Evolutionary conservation across 2,888 invertebrate species (phyloP).

Genomic region (Subacronicta megacephala): DNA sequence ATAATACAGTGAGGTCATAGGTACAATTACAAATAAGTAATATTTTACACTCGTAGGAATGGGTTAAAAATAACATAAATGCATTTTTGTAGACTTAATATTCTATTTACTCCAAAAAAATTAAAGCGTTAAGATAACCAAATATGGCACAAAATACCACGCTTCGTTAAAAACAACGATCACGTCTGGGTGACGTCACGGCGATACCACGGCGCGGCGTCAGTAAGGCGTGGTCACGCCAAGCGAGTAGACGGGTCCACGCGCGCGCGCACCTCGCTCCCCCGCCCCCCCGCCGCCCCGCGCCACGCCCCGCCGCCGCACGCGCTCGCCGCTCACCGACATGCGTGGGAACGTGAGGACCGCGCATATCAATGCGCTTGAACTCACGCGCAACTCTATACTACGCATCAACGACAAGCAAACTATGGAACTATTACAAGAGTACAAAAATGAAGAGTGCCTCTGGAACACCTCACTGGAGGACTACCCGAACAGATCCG

Average conservation of each 20-base stretch:
- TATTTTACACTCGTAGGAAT: too few species aligned
- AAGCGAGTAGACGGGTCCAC: slow-evolving; percentile 43
- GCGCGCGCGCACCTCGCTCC: slow-evolving; percentile 40
- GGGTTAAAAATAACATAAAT: not conserved
- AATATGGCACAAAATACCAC: slow-evolving; percentile 8
- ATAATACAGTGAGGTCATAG: too few species aligned
- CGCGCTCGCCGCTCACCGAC: slow-evolving; percentile 16
- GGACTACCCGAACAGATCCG: slow-evolving; percentile 62
- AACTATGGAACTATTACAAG: slow-evolving; percentile 65
- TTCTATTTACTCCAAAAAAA: slow-evolving; percentile 21
- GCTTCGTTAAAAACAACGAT: slow-evolving; percentile 11
- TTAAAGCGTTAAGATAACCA: slow-evolving; percentile 23
- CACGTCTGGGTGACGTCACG: slow-evolving; percentile 36
- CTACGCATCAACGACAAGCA: slow-evolving; percentile 64
- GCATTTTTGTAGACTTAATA: not conserved
- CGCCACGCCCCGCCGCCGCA: slow-evolving; percentile 18
- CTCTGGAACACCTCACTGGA: slow-evolving; percentile 67
- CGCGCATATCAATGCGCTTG: slow-evolving; percentile 11
- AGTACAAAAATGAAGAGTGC: slow-evolving; percentile 66
- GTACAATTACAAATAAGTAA: too few species aligned
- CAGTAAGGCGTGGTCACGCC: slow-evolving; percentile 65
- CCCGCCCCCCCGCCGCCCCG: slow-evolving; percentile 5
- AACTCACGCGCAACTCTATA: slow-evolving; percentile 47
- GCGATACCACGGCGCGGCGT: slow-evolving; percentile 29
- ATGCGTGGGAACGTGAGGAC: slow-evolving; percentile 42